These are phyloP conservation scores for Parazoanthus darwini DNA, from an alignment of 92 coral and sea anemone genomes.

Conservation along the genomic window DNA sequence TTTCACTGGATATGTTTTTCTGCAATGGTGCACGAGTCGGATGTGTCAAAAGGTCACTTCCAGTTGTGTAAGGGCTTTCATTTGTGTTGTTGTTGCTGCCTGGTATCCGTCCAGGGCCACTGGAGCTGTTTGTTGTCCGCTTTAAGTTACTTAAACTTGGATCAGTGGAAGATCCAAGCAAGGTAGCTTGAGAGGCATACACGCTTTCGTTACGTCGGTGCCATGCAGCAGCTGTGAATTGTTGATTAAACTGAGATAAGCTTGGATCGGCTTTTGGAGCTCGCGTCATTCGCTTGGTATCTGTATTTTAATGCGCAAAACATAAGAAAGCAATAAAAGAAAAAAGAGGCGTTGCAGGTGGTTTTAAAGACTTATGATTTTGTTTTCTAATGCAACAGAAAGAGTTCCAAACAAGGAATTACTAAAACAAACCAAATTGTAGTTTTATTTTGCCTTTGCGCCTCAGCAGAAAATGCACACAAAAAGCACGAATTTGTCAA, in stretches of 20 bases:
- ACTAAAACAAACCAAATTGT: too few relatives aligned
- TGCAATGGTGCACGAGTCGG: neutral
- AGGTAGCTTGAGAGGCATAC: neutral
- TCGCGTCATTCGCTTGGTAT: slow-evolving; percentile 35
- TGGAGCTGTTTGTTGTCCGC: neutral
- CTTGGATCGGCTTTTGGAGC: slow-evolving; percentile 38
- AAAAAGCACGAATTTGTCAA: too few relatives aligned
- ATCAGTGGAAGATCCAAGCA: neutral
- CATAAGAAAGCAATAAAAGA: neutral
- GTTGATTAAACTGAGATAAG: slow-evolving; percentile 7
- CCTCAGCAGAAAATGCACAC: too few relatives aligned
- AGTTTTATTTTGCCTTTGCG: too few relatives aligned
- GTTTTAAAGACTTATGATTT: neutral
- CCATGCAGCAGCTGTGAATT: slow-evolving; percentile 16
- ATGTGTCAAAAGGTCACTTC: neutral
- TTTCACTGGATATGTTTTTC: neutral
- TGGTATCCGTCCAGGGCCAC: neutral
- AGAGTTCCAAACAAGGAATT: too few relatives aligned
- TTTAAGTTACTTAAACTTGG: neutral
- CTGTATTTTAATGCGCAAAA: slow-evolving; percentile 17
- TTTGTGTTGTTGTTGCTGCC: neutral
- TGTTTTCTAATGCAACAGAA: neutral
- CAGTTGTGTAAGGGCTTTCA: too few relatives aligned
- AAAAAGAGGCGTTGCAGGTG: neutral
- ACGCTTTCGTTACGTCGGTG: neutral